Conservation (phyloP, 2,888 invertebrate genomes). For the Panzeria rudis region DNA sequence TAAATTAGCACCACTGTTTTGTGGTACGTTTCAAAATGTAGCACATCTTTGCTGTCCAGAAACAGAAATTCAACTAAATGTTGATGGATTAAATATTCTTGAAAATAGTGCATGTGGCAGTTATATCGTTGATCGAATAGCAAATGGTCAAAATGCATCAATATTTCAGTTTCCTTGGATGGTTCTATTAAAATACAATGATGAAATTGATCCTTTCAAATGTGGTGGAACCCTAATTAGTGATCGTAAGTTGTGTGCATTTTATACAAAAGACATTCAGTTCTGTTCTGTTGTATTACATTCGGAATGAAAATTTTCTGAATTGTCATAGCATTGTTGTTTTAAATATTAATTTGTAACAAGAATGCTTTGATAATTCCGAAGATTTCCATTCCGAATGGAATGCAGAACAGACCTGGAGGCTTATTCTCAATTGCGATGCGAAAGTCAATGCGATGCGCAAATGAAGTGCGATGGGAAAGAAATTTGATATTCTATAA, state of each 20-base stretch:
- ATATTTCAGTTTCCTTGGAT: slow-evolving; percentile 90
- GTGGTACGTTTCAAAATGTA: slow-evolving; percentile 57
- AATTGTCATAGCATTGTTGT: too few species aligned
- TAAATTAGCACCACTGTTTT: slow-evolving; percentile 14
- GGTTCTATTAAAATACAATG: slow-evolving; percentile 87
- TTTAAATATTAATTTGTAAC: too few species aligned
- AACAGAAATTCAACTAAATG: slow-evolving; percentile 76
- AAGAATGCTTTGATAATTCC: too few species aligned
- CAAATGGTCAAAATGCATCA: slow-evolving; percentile 86
- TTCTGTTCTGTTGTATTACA: too few species aligned
- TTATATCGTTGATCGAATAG: slow-evolving; percentile 85
- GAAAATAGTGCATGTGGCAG: slow-evolving; percentile 85
- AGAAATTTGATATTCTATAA: too few species aligned
- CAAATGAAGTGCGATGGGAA: too few species aligned
- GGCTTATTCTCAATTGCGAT: too few species aligned
- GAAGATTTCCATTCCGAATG: too few species aligned
- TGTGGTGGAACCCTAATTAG: slow-evolving; percentile 80
- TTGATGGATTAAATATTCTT: slow-evolving; percentile 75
- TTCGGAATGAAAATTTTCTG: too few species aligned
- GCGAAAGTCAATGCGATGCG: too few species aligned
- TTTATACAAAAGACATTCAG: too few species aligned
- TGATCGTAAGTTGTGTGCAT: slow-evolving; percentile 65
- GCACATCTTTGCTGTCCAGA: slow-evolving; percentile 77
- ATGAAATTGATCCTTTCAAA: slow-evolving; percentile 77
- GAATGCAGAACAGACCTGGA: too few species aligned